Evolutionary conservation across 2,888 invertebrate species (phyloP).

Genomic region (Portevinia maculata): DNA sequence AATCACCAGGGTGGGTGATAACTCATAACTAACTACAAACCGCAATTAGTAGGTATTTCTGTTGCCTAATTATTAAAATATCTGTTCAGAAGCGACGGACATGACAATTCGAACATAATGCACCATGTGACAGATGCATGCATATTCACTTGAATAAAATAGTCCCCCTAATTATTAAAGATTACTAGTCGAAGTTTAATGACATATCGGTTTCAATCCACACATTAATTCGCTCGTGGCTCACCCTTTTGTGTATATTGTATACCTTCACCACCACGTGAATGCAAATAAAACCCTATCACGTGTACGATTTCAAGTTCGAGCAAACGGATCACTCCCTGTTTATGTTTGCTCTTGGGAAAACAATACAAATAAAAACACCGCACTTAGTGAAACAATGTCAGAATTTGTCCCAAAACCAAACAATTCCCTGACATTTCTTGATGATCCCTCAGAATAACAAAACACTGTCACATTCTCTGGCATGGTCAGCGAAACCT

Average conservation of each 20-base stretch:
- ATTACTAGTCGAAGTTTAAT: too few relatives aligned
- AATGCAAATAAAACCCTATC: constrained; percentile 58
- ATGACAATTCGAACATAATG: too few relatives aligned
- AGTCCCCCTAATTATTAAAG: too few relatives aligned
- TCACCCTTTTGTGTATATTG: constrained; percentile 39
- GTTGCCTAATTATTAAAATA: too few relatives aligned
- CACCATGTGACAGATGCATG: too few relatives aligned
- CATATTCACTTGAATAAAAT: too few relatives aligned
- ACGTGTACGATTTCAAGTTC: constrained; percentile 62
- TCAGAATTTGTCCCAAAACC: constrained; percentile 28
- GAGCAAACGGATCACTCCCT: constrained; percentile 61
- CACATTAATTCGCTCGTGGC: constrained; percentile 7
- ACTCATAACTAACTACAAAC: too few relatives aligned
- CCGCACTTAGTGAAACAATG: constrained; percentile 7
- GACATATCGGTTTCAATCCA: constrained; percentile 10
- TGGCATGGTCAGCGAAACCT: constrained; percentile 40
- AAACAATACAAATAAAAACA: constrained; percentile 20
- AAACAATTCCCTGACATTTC: constrained; percentile 23
- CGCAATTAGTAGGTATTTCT: too few relatives aligned
- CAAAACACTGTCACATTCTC: constrained; percentile 46
- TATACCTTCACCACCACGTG: constrained; percentile 6
- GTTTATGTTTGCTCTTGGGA: not conserved
- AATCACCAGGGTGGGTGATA: too few relatives aligned
- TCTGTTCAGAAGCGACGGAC: too few relatives aligned
- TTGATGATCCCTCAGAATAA: constrained; percentile 29